Percentiles rank a stretch among this genome's conserved stretches.
Evolutionary conservation across 2,888 invertebrate genomes (phyloP).

Genomic region (Nebria salina): DNA sequence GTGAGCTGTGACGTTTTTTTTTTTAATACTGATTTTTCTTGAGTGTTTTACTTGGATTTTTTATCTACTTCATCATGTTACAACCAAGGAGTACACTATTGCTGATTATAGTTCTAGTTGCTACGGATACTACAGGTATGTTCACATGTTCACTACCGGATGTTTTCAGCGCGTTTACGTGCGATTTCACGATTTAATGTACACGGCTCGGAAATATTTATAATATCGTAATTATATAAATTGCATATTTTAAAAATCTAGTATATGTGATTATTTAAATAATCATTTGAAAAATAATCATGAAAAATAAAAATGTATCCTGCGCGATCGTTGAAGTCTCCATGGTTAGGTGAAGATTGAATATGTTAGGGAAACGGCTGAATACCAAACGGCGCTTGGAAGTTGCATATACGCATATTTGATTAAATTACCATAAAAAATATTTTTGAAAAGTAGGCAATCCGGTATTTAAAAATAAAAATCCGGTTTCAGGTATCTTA

Average conservation of each 20-base stretch:
- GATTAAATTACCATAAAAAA: slow-evolving; percentile 16
- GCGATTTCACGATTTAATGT: neutral
- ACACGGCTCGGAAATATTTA: too few species aligned
- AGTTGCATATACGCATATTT: neutral
- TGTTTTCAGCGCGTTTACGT: slow-evolving; percentile 3
- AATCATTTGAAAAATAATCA: too few species aligned
- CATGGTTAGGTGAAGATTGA: too few species aligned
- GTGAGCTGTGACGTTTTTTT: neutral
- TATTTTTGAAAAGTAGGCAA: slow-evolving; percentile 35
- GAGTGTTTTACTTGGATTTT: slow-evolving; percentile 10
- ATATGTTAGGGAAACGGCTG: too few species aligned
- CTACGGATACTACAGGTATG: slow-evolving; percentile 50
- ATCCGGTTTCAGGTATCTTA: slow-evolving; percentile 28
- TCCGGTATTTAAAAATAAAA: slow-evolving; percentile 31
- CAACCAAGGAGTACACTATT: slow-evolving; percentile 49
- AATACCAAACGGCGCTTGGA: neutral
- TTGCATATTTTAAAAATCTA: too few species aligned
- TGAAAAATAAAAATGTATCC: too few species aligned
- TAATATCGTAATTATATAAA: too few species aligned
- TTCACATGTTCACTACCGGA: slow-evolving; percentile 1
- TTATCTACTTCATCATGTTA: slow-evolving; percentile 43
- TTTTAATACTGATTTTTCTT: slow-evolving; percentile 4
- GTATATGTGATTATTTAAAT: too few species aligned
- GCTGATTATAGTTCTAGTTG: slow-evolving; percentile 48
- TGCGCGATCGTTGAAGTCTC: too few species aligned